These are phyloP conservation scores for Notodonta dromedarius DNA, from an alignment of 2,888 invertebrate species.

Conservation along the genomic window DNA sequence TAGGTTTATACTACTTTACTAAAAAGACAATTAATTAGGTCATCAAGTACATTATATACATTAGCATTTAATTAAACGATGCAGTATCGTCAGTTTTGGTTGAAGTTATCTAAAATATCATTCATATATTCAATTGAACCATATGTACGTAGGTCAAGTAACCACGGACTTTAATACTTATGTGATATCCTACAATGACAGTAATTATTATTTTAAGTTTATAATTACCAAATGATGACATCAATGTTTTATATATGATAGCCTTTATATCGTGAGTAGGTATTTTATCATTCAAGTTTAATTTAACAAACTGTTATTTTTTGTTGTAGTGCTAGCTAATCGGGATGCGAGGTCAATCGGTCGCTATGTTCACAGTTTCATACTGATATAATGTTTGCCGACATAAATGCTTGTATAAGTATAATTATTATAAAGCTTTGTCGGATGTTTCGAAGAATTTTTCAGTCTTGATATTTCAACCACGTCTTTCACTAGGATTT, in stretches of 20 bases:
- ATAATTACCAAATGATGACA: conserved; percentile 52
- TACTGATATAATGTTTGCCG: conserved; percentile 4
- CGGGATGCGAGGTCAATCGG: conserved; percentile 41
- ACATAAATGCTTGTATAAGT: conserved; percentile 1
- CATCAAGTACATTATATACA: background rate
- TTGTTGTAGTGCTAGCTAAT: conserved; percentile 42
- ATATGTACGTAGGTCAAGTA: conserved; percentile 8
- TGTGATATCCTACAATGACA: conserved; percentile 26
- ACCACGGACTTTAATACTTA: conserved; percentile 12
- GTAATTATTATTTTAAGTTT: conserved; percentile 39
- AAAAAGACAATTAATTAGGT: background rate
- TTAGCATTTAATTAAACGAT: background rate
- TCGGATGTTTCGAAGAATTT: too few species aligned
- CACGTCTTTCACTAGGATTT: too few species aligned
- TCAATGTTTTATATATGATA: conserved; percentile 61
- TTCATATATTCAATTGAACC: conserved; percentile 15
- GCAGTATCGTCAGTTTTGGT: conserved; percentile 1
- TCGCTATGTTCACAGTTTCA: conserved; percentile 16
- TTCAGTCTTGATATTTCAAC: too few species aligned
- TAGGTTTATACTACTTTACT: background rate
- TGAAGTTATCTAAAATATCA: conserved; percentile 1
- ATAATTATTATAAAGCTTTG: too few species aligned
- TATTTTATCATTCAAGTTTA: conserved; percentile 53
- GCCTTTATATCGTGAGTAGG: conserved; percentile 55
- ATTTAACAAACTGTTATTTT: conserved; percentile 50